Evolutionary conservation across 2,888 invertebrate species (phyloP).

Genomic region (Eristalis pertinax): DNA sequence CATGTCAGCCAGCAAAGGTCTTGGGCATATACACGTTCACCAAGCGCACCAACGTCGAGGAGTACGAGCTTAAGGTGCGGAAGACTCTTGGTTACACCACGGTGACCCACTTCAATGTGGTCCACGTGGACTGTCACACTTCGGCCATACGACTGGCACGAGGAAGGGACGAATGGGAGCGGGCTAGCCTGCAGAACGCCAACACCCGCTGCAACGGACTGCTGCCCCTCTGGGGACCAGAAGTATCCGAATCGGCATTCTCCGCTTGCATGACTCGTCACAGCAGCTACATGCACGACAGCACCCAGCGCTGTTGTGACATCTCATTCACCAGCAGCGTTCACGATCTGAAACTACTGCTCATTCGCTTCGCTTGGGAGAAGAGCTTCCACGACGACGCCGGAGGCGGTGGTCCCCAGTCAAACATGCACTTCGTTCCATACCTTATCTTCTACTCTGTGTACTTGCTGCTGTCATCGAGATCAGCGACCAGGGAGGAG

Average conservation of each 20-base stretch:
- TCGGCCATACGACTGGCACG: constrained; percentile 92
- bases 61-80: constrained; percentile 93
- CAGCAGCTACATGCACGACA: constrained; percentile 89
- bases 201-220: constrained; percentile 98
- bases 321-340: constrained; percentile 83
- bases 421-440: constrained; percentile 98
- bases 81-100: constrained; percentile 94
- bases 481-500: constrained; percentile 90
- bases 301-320: constrained; percentile 80
- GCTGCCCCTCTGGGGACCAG: constrained; percentile 97
- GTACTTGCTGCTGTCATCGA: constrained; percentile 94
- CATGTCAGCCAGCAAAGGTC: constrained; percentile 96
- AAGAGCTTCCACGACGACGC: constrained; percentile 98
- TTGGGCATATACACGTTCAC: constrained; percentile 98
- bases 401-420: constrained; percentile 97
- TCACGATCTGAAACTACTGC: constrained; percentile 95
- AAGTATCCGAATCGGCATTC: constrained; percentile 95
- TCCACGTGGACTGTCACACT: constrained; percentile 99
- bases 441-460: constrained; percentile 96
- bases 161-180: constrained; percentile 97
- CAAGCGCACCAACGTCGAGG: constrained; percentile 96
- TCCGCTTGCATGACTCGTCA: constrained; percentile 96
- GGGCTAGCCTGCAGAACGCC: constrained; percentile 98
- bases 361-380: constrained; percentile 94
- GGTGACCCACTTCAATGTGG: constrained; percentile 98